Evolutionary conservation across 2,113 vertebrate species (phyloP), one percentile per base, ranked within the genome.

Genomic region (Marmota monax): DNA sequence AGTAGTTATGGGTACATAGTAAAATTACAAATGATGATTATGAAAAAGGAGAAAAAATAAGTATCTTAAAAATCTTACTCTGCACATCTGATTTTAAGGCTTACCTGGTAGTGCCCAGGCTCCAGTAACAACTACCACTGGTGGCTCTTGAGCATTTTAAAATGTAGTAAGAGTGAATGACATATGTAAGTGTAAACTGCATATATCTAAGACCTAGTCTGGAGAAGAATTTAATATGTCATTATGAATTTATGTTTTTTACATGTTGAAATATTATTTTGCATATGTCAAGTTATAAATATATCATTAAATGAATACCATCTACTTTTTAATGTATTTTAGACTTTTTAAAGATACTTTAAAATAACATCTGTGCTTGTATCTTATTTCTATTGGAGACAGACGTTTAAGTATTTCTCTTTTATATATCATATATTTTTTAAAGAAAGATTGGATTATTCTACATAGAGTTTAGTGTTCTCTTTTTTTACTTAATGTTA

Each of bases 251-350:
- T 39, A 63, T 85, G 29, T 67, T 84, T 29, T 20, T 74, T 67
- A 7, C 27, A 90, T 29, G 5, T n/a, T 37, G 5, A 58, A 45
- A 37, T 77, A 32, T 73, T 82, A 48, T 82, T 94, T 94, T 78
- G 5, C 29, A 23, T 95, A 56, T 67, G 10, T 74, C 89, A 39
- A 58, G n/a, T 61, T 78, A 78, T 58, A 89, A 84, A 79, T 63
- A 22, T 48, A n/a, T 92, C 14, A 39, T 73, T 79, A 65, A 83
- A 70, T 89, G 10, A 85, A 79, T 95, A 86, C 85, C 56, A 79
- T 22, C 17, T 51, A 67, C 37, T 53, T 90, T 69, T 69, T 72
- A 34, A 69, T 29, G 29, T 74, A 32, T 51, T 88, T 45, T 51
- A 25, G 56, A 78, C 6, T 86, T 61, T 48, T 58, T 58, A 22